Evolutionary conservation across 2,797 vertebrate species (phyloP), one percentile per base, ranked within the genome.

Genomic region (Enteromius argenteus): DNA sequence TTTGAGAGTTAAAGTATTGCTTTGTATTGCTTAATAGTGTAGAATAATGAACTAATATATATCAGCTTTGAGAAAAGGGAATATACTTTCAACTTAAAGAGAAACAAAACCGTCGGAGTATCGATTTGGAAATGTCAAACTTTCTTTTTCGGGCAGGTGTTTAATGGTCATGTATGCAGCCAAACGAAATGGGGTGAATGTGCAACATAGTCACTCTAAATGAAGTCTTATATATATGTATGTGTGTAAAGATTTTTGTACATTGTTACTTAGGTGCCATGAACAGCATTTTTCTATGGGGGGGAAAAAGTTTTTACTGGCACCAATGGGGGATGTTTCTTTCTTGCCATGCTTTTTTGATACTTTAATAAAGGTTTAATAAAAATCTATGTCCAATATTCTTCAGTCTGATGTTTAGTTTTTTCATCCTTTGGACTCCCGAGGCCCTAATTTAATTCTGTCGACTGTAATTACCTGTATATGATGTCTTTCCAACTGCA

Each of bases 341-440:
- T 90, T 87, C 71, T 32, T 86, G 66, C 73, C 73, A 76, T 74
- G 42, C 35, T 75, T 83, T 87, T 84, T 86, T 80, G 75, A 83
- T 87, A 30, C 81, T 87, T 84, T 37, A 88, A 90, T 89, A 87
- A 73, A 88, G 49, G 69, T 87, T 75, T 44, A 46, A 42, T 44
- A 35, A 89, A 89, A 82, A 37, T 86, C 49, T 84, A 82, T 49
- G 64, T 69, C 42, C 71, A 79, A 37, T 81, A 80, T 84, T 56
- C 80, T 51, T 51, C 32, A 56, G 39, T 66, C 53, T 27, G 13
- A 58, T 27, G 53, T 23, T 81, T 17, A 21, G 66, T 81, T 60
- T 44, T 74, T 37, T 6, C 23, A 1, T 79, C 44, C 23, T 14
- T 51, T 42, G 15, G 37, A 58, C 69, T 68, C 72, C 72, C 0